Conservation (phyloP, 2,113 vertebrate species). For the Serilophus lunatus region DNA sequence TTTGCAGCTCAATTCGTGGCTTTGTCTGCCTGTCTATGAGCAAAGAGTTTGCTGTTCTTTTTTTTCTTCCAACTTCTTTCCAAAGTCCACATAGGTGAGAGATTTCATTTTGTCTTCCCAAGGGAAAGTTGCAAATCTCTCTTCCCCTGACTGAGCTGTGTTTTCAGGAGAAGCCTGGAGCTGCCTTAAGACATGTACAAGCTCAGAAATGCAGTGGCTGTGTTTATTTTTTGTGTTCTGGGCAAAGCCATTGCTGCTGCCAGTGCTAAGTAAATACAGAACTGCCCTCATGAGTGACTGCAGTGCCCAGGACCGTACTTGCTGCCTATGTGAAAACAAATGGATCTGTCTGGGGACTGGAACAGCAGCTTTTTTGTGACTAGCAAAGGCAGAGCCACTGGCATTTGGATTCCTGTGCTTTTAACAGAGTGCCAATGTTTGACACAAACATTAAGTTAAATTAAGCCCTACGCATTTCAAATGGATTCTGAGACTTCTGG, state of each 20-base stretch:
- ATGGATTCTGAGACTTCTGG: constrained; percentile 35
- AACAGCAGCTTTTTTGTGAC: background rate
- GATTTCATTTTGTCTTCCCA: background rate
- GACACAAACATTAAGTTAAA: constrained; percentile 66
- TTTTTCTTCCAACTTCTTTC: background rate
- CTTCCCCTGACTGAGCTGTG: background rate
- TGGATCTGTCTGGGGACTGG: background rate
- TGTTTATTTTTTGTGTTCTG: constrained; percentile 41
- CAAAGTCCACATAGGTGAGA: background rate
- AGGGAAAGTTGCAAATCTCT: background rate
- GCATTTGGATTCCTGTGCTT: constrained; percentile 45
- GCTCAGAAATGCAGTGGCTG: constrained; percentile 43
- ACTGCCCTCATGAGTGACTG: constrained; percentile 26
- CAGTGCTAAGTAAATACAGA: constrained; percentile 48
- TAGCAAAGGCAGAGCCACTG: constrained; percentile 32
- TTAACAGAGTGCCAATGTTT: constrained; percentile 54
- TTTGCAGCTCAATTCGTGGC: background rate
- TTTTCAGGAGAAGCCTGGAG: constrained; percentile 7
- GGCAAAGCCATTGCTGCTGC: constrained; percentile 21
- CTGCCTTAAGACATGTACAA: constrained; percentile 32
- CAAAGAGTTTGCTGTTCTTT: background rate
- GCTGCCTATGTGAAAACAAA: background rate
- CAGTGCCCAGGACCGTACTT: constrained; percentile 1
- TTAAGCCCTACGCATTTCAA: constrained; percentile 41
- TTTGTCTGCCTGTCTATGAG: background rate